phyloP scores from a whole-genome alignment of 53 echinoderm and acorn worm genomes.

The Antedon mediterranea region DNA sequence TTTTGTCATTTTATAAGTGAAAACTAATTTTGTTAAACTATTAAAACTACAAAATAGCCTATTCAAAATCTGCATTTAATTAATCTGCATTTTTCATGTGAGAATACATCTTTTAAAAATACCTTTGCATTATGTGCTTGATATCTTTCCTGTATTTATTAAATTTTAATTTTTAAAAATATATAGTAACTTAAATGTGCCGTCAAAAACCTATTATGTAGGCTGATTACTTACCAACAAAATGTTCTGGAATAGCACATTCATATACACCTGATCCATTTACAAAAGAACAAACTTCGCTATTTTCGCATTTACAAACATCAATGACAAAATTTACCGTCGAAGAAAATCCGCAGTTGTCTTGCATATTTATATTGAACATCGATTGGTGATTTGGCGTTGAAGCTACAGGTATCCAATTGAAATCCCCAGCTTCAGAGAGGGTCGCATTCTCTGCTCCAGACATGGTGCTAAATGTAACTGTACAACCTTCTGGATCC shows the following conservation, averaged over 20 bases:
- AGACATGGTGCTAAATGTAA: neutral
- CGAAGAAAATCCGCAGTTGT: neutral
- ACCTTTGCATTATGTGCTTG: too few species aligned
- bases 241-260: neutral
- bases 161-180: too few species aligned
- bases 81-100: too few species aligned
- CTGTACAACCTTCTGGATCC: neutral
- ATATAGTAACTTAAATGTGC: too few species aligned
- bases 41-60: too few species aligned
- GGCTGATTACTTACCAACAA: neutral
- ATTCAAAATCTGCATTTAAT: too few species aligned
- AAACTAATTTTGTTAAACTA: too few species aligned
- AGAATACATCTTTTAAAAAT: too few species aligned
- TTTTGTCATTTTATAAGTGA: too few species aligned
- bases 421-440: neutral
- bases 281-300: neutral
- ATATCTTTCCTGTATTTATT: too few species aligned
- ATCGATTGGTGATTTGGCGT: neutral
- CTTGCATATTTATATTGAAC: neutral
- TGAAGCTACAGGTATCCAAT: neutral
- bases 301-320: neutral
- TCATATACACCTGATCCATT: neutral
- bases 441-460: neutral
- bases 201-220: too few species aligned
- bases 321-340: neutral